phyloP scores from a whole-genome alignment of 1,140 invertebrate genomes.

The Onthophagus taurus region DNA sequence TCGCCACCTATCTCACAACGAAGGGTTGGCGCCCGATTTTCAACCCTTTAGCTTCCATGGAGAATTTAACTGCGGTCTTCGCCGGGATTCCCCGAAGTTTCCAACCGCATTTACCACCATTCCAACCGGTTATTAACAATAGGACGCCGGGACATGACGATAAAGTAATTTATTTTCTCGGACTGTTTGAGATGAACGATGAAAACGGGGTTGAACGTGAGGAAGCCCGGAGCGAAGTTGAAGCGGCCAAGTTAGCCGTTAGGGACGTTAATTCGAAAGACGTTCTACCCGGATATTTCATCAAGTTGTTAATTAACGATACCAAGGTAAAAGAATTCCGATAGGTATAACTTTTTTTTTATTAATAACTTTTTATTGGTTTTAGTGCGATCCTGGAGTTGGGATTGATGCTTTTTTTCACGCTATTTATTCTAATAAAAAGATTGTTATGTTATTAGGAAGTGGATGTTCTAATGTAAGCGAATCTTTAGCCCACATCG shows the following conservation, averaged over 20 bases:
- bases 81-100: background rate
- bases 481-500: constrained; percentile 79
- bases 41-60: constrained; percentile 9
- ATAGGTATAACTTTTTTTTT: constrained; percentile 4
- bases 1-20: background rate
- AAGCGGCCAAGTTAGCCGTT: constrained; percentile 63
- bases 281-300: constrained; percentile 57
- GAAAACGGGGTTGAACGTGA: constrained; percentile 44
- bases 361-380: constrained; percentile 21
- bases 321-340: constrained; percentile 54
- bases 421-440: constrained; percentile 69
- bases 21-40: constrained; percentile 2
- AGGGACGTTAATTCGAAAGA: constrained; percentile 59
- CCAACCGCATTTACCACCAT: constrained; percentile 8
- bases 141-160: constrained; percentile 4
- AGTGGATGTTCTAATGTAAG: constrained; percentile 82
- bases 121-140: constrained; percentile 10
- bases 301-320: constrained; percentile 68
- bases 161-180: constrained; percentile 45
- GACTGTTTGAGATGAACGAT: constrained; percentile 66
- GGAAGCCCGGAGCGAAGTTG: constrained; percentile 63
- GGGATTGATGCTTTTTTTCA: constrained; percentile 85
- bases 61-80: background rate
- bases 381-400: constrained; percentile 81
- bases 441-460: constrained; percentile 69